Conservation (phyloP, 1,140 invertebrate genomes). For the Gerris buenoi region DNA sequence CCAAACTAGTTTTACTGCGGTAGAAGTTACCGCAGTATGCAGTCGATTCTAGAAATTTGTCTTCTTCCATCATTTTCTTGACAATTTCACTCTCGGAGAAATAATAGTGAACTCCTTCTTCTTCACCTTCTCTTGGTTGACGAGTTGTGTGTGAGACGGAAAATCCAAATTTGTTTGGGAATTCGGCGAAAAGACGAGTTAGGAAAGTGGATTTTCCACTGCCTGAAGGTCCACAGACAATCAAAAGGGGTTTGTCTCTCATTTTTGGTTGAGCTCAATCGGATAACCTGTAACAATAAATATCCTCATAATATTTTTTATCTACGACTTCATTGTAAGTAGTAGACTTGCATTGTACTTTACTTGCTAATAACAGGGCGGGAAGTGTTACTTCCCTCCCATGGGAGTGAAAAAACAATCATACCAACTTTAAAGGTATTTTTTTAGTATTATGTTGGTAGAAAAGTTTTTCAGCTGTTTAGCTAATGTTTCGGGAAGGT, state of each 20-base stretch:
- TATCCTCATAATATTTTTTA: no score
- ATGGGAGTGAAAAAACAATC: no score
- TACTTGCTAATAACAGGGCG: no score
- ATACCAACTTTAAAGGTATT: no score
- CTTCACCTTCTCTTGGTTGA: constrained; percentile 52
- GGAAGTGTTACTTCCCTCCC: no score
- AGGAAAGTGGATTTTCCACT: constrained; percentile 90
- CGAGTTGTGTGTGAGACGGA: constrained; percentile 85
- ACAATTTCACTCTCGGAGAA: constrained; percentile 65
- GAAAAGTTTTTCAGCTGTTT: no score
- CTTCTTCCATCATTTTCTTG: constrained; percentile 53
- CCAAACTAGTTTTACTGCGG: constrained; percentile 47
- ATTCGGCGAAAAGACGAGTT: constrained; percentile 69
- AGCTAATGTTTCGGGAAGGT: no score
- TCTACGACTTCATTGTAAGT: no score
- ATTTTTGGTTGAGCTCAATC: no score
- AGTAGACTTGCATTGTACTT: no score
- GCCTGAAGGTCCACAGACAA: constrained; percentile 88
- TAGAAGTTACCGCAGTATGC: constrained; percentile 87
- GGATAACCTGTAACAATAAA: no score
- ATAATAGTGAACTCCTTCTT: constrained; percentile 70
- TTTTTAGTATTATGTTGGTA: no score
- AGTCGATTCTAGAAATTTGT: constrained; percentile 85
- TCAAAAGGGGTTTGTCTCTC: constrained; percentile 23
- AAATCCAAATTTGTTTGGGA: constrained; percentile 75